A percentile compares a stretch with the other conserved stretches of the same genome.
phyloP scores from a whole-genome alignment of 2,113 vertebrate species.

The Orthonyx spaldingii region DNA sequence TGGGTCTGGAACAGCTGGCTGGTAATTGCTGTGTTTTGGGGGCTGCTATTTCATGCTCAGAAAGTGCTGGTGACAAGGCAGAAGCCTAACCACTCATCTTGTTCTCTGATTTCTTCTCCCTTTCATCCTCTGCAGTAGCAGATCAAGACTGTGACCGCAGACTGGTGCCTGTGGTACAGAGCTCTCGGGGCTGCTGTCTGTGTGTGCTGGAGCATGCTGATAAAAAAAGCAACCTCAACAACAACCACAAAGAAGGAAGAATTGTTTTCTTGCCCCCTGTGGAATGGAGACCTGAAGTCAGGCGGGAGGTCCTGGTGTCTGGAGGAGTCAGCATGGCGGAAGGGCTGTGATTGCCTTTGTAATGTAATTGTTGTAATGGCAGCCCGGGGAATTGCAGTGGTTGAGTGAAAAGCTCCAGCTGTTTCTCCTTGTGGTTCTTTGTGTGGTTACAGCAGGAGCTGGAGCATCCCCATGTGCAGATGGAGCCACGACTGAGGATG shows the following conservation, averaged over 20 bases:
- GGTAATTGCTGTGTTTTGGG: background rate
- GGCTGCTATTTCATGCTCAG: background rate
- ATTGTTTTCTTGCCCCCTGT: conserved; percentile 3
- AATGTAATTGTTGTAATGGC: conserved; percentile 35
- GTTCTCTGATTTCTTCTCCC: conserved; percentile 6
- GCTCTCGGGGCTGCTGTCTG: background rate
- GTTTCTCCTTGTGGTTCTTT: conserved; percentile 25
- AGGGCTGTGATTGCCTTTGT: conserved; percentile 10
- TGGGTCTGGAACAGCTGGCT: background rate
- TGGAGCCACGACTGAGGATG: background rate
- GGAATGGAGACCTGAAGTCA: conserved; percentile 1
- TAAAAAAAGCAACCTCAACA: conserved; percentile 25
- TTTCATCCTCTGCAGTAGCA: background rate
- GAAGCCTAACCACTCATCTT: background rate
- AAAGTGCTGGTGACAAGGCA: background rate
- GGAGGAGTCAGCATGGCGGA: background rate
- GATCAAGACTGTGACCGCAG: background rate
- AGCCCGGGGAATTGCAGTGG: conserved; percentile 32
- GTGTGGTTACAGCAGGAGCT: conserved; percentile 33
- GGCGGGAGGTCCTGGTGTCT: conserved; percentile 3
- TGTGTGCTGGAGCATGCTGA: background rate
- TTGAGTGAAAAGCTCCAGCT: background rate
- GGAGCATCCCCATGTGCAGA: background rate
- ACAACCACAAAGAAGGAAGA: background rate
- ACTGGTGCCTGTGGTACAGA: conserved; percentile 32